Base-by-base conservation (phyloP, 2,797 vertebrate species). In the Xiphophorus birchmanni region DNA sequence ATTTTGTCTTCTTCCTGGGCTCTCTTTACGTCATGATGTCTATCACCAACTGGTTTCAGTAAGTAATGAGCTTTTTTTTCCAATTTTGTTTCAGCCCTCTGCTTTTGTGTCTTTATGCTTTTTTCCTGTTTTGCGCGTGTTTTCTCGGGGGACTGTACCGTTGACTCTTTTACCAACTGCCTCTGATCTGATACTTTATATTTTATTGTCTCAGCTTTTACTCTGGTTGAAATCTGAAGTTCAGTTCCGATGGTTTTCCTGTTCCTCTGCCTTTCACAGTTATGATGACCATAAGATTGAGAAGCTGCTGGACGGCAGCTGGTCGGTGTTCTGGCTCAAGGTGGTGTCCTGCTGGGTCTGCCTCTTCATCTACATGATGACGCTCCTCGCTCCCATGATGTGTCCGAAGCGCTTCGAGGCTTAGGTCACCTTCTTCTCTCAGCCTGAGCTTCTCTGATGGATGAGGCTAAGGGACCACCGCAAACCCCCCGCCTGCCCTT, bases 11-110 rank as follows among this genome's bases (percentile, higher is more conserved):
- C 95, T 98, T 98, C 87, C 92, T 99, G 80, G 98, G 97, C 60
- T 99, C 99, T 0, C 97, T 99, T 18, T 99, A 99, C 0, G 96
- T 99, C 92, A 99, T 99, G 99, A 99, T 99, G 98, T 99, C 98
- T 0, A 94, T 98, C 85, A 99, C 99, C 90, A 98, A 98, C 87
- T 99, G 99, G 99, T 99, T 99, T 95, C 96, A 99, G 98, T 99
- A 95, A 97, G 99, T 97, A 21, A 48, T 15, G 17, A 63, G 60
- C 12, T 2, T 47, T 52, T 52, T 26, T 26, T 26, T 26, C 1
- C 0, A 0, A n/a, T 56, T 23, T 56, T 23, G 50, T 23, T 9
- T 23, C 50, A 23, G 21, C 50, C 6, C 50, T 52, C 50, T 52
- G 50, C 9, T 23, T 52, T 9, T 58, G 56, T 58, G 56, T 58